These are phyloP conservation scores for Saturnia pavonia DNA, from an alignment of 2,888 invertebrate genomes.

Conservation along the genomic window DNA sequence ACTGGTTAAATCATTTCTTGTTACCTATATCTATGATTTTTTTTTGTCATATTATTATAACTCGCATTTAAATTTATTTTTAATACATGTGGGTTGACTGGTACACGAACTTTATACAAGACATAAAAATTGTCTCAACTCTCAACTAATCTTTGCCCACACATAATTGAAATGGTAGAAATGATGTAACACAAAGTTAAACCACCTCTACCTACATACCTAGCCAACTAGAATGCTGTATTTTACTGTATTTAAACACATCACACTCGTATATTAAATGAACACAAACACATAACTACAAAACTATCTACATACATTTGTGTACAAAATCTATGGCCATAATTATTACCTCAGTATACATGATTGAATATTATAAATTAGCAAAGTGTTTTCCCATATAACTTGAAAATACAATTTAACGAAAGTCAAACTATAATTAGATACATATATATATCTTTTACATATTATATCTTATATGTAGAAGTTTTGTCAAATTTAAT, in stretches of 20 bases:
- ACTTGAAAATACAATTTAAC: neutral
- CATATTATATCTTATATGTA: neutral
- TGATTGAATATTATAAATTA: neutral
- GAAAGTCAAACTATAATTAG: neutral
- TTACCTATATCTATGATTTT: neutral
- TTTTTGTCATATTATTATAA: neutral
- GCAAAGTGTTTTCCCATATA: neutral
- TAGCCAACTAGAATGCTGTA: neutral
- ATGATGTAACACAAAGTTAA: constrained; percentile 2
- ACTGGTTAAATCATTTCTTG: neutral
- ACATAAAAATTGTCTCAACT: neutral
- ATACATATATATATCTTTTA: no score
- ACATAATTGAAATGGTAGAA: constrained; percentile 7
- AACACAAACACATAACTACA: constrained; percentile 16
- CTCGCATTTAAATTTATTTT: neutral
- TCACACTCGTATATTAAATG: constrained; percentile 12
- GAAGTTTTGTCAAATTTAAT: neutral
- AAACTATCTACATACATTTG: constrained; percentile 28
- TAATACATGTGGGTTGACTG: neutral
- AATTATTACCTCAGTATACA: constrained; percentile 22
- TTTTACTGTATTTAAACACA: constrained; percentile 8
- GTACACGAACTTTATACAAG: neutral
- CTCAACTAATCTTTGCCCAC: constrained; percentile 7
- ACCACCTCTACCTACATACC: constrained; percentile 12
- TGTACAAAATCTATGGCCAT: constrained; percentile 43